phyloP scores from a whole-genome alignment of 2,797 vertebrate genomes.

The Galago senegalensis region DNA sequence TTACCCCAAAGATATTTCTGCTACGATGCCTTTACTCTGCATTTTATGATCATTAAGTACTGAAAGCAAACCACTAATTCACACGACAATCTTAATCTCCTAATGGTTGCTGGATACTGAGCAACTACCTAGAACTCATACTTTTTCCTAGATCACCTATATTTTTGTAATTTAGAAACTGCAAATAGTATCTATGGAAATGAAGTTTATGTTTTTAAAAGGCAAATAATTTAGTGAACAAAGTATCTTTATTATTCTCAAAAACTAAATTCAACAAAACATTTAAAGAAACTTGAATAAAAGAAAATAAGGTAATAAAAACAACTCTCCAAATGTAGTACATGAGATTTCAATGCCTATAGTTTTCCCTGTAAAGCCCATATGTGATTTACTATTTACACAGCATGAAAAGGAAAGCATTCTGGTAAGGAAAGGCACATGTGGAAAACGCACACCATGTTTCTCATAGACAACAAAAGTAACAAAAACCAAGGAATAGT shows the following conservation, averaged over 20 bases:
- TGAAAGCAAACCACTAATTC: constrained; percentile 13
- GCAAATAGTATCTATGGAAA: constrained; percentile 33
- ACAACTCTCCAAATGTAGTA: neutral
- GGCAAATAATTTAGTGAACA: constrained; percentile 37
- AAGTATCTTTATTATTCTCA: neutral
- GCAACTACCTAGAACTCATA: neutral
- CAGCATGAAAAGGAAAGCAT: neutral
- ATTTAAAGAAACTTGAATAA: neutral
- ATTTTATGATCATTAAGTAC: constrained; percentile 17
- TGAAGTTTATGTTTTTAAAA: constrained; percentile 47
- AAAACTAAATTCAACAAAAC: constrained; percentile 9
- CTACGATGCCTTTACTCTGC: neutral
- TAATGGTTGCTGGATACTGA: neutral
- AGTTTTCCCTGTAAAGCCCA: neutral
- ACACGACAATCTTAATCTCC: neutral
- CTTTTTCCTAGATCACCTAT: neutral
- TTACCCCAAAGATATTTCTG: neutral
- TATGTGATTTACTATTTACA: neutral
- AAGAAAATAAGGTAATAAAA: constrained; percentile 38
- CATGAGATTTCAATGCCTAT: neutral
- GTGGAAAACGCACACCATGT: neutral
- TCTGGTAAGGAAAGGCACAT: neutral
- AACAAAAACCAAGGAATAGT: neutral
- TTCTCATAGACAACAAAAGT: neutral
- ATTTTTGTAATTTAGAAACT: constrained; percentile 37